Conservation (phyloP, 2,113 vertebrate species). For the Platycercus adscitus region DNA sequence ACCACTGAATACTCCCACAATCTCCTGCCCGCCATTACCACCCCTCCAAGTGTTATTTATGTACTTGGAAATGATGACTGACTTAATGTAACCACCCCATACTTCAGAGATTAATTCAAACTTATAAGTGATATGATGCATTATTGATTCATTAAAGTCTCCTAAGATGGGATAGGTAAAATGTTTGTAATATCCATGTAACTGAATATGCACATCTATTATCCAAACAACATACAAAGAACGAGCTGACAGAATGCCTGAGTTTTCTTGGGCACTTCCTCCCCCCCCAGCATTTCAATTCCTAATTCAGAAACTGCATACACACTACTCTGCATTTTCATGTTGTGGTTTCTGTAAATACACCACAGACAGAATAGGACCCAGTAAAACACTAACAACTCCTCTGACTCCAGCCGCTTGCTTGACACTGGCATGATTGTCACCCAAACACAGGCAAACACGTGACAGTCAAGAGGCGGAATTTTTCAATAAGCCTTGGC, state of each 20-base stretch:
- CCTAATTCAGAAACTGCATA: neutral
- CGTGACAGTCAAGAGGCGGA: neutral
- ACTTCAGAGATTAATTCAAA: neutral
- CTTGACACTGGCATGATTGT: neutral
- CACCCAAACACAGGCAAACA: neutral
- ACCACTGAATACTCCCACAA: neutral
- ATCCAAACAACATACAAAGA: neutral
- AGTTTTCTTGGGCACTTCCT: neutral
- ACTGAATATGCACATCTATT: neutral
- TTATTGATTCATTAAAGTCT: neutral
- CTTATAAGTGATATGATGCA: neutral
- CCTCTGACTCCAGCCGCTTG: neutral
- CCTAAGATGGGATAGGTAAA: neutral
- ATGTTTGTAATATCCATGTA: neutral
- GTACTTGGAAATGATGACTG: neutral
- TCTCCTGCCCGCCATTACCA: neutral
- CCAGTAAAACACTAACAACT: neutral
- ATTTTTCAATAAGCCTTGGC: neutral
- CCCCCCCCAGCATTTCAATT: neutral
- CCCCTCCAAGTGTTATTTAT: neutral
- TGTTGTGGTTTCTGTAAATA: neutral
- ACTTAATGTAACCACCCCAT: neutral
- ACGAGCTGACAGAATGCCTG: neutral
- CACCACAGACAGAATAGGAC: neutral
- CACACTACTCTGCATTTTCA: neutral